A percentile compares a stretch with the other conserved stretches of the same genome.
Evolutionary conservation across 2,797 vertebrate species (phyloP).

Genomic region (Enteromius trimaculatus): DNA sequence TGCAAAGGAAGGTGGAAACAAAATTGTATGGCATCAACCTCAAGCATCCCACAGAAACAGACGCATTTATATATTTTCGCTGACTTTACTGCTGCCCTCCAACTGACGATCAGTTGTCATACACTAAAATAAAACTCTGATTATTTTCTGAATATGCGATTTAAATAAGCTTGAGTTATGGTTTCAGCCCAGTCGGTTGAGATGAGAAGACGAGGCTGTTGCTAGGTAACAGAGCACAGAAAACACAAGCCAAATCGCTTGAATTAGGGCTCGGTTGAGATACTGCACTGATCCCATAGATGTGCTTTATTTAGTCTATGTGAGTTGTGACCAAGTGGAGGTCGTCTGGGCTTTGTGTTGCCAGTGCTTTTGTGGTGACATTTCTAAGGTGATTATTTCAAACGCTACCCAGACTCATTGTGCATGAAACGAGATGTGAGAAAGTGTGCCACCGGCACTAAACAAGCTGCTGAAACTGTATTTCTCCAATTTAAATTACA

Average conservation of each 20-base stretch:
- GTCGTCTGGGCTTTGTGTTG: constrained; percentile 29
- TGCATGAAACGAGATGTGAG: background rate
- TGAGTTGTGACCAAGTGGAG: constrained; percentile 37
- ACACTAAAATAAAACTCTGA: background rate
- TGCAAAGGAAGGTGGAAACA: constrained; percentile 4
- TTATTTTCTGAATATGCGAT: constrained; percentile 40
- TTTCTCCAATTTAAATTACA: background rate
- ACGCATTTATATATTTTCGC: background rate
- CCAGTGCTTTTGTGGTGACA: constrained; percentile 25
- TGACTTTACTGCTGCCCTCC: background rate
- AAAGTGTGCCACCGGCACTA: too few relatives aligned
- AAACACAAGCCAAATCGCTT: constrained; percentile 69
- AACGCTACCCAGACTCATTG: background rate
- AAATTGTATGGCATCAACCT: background rate
- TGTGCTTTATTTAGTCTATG: constrained; percentile 56
- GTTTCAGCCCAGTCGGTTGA: constrained; percentile 47
- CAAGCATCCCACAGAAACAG: background rate
- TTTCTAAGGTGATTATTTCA: constrained; percentile 45
- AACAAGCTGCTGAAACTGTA: background rate
- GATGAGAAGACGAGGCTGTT: constrained; percentile 77
- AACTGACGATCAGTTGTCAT: background rate
- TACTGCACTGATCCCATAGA: constrained; percentile 40
- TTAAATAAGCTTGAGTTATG: constrained; percentile 49
- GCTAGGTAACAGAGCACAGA: constrained; percentile 80
- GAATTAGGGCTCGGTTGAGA: constrained; percentile 62